Evolutionary conservation across 1,140 invertebrate species (phyloP).

Genomic region (Ooceraea biroi): DNA sequence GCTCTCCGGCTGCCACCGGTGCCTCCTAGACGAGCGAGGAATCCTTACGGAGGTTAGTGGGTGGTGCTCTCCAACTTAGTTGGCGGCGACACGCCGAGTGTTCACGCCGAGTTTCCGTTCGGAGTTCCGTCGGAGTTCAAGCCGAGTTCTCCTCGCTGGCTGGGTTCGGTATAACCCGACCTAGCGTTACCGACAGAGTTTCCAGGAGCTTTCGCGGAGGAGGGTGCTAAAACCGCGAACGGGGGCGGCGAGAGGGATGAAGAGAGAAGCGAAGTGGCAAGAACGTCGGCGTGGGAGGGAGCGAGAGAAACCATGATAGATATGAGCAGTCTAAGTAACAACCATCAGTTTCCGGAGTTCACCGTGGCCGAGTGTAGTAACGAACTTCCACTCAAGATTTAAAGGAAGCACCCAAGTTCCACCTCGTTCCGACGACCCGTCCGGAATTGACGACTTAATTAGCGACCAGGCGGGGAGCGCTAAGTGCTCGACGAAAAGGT

Average conservation of each 20-base stretch:
- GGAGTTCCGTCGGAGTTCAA: constrained; percentile 69
- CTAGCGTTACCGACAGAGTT: constrained; percentile 62
- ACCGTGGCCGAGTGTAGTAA: constrained; percentile 70
- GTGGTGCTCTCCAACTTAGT: constrained; percentile 79
- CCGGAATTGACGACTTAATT: constrained; percentile 78
- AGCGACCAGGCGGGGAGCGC: constrained; percentile 56
- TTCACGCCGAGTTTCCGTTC: constrained; percentile 76
- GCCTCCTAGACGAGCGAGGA: constrained; percentile 58
- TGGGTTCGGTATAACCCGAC: constrained; percentile 54
- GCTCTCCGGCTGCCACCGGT: constrained; percentile 48
- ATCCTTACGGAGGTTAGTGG: constrained; percentile 64
- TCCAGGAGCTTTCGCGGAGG: constrained; percentile 62
- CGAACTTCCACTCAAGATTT: constrained; percentile 74
- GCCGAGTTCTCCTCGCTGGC: constrained; percentile 53
- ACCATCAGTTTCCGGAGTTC: constrained; percentile 75
- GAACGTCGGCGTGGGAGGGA: constrained; percentile 19
- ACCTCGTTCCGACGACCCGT: constrained; percentile 46
- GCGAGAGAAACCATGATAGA: constrained; percentile 76
- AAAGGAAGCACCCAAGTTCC: constrained; percentile 63
- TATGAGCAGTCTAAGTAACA: constrained; percentile 82
- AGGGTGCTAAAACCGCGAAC: constrained; percentile 75
- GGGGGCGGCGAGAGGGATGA: constrained; percentile 2
- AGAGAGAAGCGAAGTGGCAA: constrained; percentile 26
- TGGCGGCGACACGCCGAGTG: constrained; percentile 82
- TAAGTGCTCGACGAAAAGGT: constrained; percentile 63